Base-by-base conservation (phyloP, 2,888 invertebrate genomes). In the Agrotis exclamationis region DNA sequence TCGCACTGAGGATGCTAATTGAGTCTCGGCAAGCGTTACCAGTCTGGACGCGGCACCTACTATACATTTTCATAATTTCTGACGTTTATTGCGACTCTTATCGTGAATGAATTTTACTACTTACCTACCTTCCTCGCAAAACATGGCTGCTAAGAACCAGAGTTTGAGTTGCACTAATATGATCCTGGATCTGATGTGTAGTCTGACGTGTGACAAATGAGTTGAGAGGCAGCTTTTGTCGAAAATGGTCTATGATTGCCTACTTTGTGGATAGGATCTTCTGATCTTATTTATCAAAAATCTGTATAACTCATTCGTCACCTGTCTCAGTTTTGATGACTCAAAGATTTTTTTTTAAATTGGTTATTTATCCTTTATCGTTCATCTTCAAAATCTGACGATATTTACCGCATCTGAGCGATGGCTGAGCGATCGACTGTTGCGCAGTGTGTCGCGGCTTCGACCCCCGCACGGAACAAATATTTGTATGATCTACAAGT, bases 1-100 rank as follows among this genome's bases (percentile, higher is more conserved):
- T 92, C 89, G 87, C 84, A 80, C 86, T 85, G 88, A 87, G 87
- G 91, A 92, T 92, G 92, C 91, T 94, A 94, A 94, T 93, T 93
- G 92, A 90, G 87, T 89, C 84, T 86, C 86, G 80, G 88, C 89
- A 90, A 87, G 88, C 90, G 86, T 89, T 90, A 89, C 89, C 86
- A 85, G 89, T 86, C 86, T 85, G 83, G 72, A 75, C 70, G 78
- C 69, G 76, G 85, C 89, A 78, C 90, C 89, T 88, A 90, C 89
- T 83, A 91, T 77, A 83, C 70, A 85, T 87, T 86, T 82, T 84
- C 84, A 80, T 84, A 80, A 74, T 68, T 70, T 64, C 47, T 63
- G 62, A 76, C 54, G 57, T 75, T 79, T 77, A 74, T 72, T 73
- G 33, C 59, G 50, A 33, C 33, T 28, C 33, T 67, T 80, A 80